phyloP scores from a whole-genome alignment of 2,113 vertebrate genomes.

The Platysteira castanea region DNA sequence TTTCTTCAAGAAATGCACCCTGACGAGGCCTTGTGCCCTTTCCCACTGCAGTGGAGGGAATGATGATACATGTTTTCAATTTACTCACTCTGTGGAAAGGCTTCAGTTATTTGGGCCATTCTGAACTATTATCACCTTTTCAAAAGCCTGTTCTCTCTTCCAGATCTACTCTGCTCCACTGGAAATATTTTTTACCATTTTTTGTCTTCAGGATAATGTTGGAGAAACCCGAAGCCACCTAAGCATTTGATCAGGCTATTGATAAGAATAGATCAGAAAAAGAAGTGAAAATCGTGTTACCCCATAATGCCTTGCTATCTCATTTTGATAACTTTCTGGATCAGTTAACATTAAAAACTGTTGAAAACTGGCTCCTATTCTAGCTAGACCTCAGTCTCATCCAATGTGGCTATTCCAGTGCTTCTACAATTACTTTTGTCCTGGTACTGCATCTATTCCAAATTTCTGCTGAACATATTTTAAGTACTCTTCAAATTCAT shows the following conservation, averaged over 20 bases:
- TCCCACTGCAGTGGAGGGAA: rapidly evolving
- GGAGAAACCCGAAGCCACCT: neutral
- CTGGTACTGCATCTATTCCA: neutral
- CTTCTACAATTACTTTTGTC: neutral
- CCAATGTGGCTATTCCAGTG: rapidly evolving
- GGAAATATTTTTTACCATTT: neutral
- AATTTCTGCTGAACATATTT: neutral
- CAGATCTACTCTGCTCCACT: neutral
- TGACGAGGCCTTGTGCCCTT: neutral
- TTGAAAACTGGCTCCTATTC: neutral
- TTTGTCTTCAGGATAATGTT: neutral
- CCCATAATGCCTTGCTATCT: neutral
- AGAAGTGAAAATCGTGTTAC: neutral
- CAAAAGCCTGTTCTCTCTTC: neutral
- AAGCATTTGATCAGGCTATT: neutral
- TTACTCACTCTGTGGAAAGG: neutral
- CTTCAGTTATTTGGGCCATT: neutral
- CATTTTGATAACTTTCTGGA: neutral
- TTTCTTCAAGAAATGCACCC: neutral
- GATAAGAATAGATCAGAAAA: neutral
- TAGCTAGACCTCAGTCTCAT: neutral
- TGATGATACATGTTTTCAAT: neutral
- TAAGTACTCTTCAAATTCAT: neutral
- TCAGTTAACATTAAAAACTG: rapidly evolving
- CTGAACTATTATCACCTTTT: neutral